Percentiles rank a stretch among this genome's conserved stretches.
phyloP scores from a whole-genome alignment of 2,113 vertebrate genomes.

The Tragelaphus scriptus region DNA sequence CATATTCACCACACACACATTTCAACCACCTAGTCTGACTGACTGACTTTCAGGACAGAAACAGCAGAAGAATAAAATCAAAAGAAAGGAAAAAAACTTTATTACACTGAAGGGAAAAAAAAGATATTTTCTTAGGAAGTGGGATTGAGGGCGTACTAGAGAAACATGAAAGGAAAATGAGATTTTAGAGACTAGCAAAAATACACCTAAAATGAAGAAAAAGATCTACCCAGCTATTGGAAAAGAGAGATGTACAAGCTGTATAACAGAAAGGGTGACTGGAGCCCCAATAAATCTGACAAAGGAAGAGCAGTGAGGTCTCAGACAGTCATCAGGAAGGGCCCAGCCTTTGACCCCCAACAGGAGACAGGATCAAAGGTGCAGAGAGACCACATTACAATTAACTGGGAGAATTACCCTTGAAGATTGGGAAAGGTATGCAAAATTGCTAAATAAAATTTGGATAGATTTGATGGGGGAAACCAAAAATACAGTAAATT shows the following conservation, averaged over 20 bases:
- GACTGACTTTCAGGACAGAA: background rate
- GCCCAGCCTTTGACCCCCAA: background rate
- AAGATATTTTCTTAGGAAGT: background rate
- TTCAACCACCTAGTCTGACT: background rate
- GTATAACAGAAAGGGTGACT: background rate
- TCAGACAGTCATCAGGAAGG: background rate
- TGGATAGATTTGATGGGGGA: background rate
- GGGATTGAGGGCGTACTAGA: background rate
- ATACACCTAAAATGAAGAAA: background rate
- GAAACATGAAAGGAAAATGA: background rate
- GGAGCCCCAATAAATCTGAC: background rate
- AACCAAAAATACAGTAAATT: background rate
- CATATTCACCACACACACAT: background rate
- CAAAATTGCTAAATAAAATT: background rate
- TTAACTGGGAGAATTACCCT: background rate
- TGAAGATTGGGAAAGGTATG: background rate
- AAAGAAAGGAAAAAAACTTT: background rate
- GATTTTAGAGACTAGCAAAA: background rate
- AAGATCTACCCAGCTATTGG: background rate
- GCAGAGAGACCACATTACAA: background rate
- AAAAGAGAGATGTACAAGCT: background rate
- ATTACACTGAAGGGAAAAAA: background rate
- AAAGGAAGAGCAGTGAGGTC: background rate
- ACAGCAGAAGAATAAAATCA: background rate
- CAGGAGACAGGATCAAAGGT: background rate